These are phyloP conservation scores for Caloenas nicobarica DNA, from an alignment of 2,113 vertebrate species.

Conservation along the genomic window DNA sequence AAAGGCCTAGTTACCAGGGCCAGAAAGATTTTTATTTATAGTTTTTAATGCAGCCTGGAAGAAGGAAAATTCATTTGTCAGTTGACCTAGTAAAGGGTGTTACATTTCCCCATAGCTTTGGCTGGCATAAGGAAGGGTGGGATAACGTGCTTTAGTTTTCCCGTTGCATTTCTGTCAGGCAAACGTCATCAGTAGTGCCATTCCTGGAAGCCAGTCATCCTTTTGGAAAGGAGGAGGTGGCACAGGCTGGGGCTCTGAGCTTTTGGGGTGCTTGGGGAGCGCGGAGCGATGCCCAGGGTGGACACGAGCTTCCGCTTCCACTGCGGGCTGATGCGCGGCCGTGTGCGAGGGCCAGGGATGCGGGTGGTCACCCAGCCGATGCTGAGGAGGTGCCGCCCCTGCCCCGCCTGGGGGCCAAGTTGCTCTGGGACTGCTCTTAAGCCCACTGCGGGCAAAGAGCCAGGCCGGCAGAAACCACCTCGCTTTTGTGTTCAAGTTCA, in stretches of 20 bases:
- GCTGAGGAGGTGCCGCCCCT: not conserved
- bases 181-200: not conserved
- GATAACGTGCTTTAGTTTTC: not conserved
- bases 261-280: not conserved
- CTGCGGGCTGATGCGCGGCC: not conserved
- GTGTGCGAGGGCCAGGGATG: accelerated
- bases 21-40: not conserved
- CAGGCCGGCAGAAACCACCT: not conserved
- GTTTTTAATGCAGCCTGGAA: not conserved
- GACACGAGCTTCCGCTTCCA: accelerated
- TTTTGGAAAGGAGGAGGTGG: not conserved
- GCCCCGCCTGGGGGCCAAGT: not conserved
- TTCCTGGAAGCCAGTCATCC: not conserved
- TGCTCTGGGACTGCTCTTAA: not conserved
- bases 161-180: not conserved
- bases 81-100: not conserved
- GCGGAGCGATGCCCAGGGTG: not conserved
- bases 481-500: not conserved
- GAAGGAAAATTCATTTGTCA: not conserved
- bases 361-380: not conserved
- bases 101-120: not conserved
- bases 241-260: not conserved
- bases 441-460: not conserved
- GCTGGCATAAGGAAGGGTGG: not conserved
- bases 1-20: not conserved